Evolutionary conservation across 2,888 invertebrate genomes (phyloP), one percentile per base, ranked within the genome.

Genomic region (Drosophila picticornis): DNA sequence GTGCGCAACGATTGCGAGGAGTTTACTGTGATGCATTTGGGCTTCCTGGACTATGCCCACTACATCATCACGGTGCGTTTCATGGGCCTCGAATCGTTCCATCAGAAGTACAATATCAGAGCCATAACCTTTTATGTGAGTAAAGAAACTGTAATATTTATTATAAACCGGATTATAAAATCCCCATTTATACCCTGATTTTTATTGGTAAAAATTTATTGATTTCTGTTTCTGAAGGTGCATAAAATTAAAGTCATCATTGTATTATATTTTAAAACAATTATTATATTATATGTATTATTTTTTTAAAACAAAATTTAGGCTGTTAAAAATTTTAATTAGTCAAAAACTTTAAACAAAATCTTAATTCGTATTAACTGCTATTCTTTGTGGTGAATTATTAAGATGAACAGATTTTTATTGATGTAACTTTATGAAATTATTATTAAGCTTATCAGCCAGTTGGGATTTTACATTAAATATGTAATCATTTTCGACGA

Each of bases 61-160:
- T 99, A 99, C 92, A 95, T 97, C 59, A 95, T 99, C 61, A 97
- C 96, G 27, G 95, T 98, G 19, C 95, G 95, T 80, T 97, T 99
- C 93, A 96, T 96, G 91, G 98, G 97, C 19, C 94, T 99, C 72
- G 96, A 96, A 90, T 95, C 96, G 88, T 97, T 98, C 92, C 96
- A 98, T 93, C 95, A 96, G 83, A 95, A 97, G 81, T 98, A 98
- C 92, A 95, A 95, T 85, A 97, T 99, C 86, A 96, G 96, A 83
- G 96, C 97, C 91, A 95, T 99, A 77, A 95, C 95, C 57, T 98
- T 98, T 93, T 97, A 96, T 94, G 98, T 98, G 93, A 96, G 97
- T 95, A 10, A 11, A 7, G 16, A 19, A 32, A 50, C 16, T 27
- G 19, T 2, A 19, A 25, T 13, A 1, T 46, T 13, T 22, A 3